Evolutionary conservation across 2,888 invertebrate genomes (phyloP).

Genomic region (Mythimna lalbum): DNA sequence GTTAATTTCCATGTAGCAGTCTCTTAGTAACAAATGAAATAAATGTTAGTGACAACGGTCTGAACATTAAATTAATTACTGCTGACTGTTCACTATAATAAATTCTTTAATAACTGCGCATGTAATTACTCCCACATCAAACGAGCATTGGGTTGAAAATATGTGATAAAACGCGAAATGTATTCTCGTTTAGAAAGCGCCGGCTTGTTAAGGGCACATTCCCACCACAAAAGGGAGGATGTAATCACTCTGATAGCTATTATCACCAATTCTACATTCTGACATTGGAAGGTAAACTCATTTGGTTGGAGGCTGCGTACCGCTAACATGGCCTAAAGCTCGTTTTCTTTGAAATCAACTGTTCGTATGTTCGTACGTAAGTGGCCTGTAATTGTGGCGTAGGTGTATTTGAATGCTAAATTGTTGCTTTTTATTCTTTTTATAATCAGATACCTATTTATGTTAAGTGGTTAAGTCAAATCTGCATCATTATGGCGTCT

Average conservation of each 20-base stretch:
- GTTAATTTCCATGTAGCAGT: not conserved
- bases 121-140: slow-evolving; percentile 21
- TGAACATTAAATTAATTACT: slow-evolving; percentile 2
- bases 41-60: not conserved
- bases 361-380: slow-evolving; percentile 69
- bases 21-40: not conserved
- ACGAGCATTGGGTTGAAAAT: slow-evolving; percentile 22
- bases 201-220: slow-evolving; percentile 32
- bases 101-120: slow-evolving; percentile 12
- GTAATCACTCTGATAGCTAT: slow-evolving; percentile 48
- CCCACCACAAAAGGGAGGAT: slow-evolving; percentile 32
- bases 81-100: not conserved
- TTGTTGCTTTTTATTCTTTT: slow-evolving; percentile 60
- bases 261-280: slow-evolving; percentile 51
- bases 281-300: slow-evolving; percentile 47
- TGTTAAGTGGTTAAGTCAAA: slow-evolving; percentile 43
- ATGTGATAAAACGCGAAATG: slow-evolving; percentile 29
- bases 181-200: slow-evolving; percentile 40
- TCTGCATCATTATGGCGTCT: slow-evolving; percentile 35
- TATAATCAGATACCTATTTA: slow-evolving; percentile 57
- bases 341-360: slow-evolving; percentile 65
- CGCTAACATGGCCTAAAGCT: slow-evolving; percentile 61
- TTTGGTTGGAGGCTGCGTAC: slow-evolving; percentile 48
- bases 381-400: slow-evolving; percentile 71
- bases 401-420: slow-evolving; percentile 66